Conservation (phyloP, 2,113 vertebrate species). For the Geococcyx californianus region DNA sequence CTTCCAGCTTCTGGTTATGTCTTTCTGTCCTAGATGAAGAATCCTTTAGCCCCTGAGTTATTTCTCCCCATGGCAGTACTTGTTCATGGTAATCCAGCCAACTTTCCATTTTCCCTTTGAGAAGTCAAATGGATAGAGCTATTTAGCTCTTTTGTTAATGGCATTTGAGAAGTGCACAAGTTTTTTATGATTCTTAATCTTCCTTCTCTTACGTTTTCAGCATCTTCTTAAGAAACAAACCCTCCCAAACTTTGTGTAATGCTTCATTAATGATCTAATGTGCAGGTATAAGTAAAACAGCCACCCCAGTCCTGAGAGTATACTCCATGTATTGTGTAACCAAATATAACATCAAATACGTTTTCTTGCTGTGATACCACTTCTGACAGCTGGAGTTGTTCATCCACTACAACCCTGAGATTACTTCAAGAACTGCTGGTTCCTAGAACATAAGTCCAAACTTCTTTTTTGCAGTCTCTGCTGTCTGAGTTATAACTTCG, state of each 20-base stretch:
- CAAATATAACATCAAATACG: neutral
- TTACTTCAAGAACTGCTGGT: neutral
- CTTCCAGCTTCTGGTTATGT: neutral
- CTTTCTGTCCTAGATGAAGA: neutral
- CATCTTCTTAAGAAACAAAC: neutral
- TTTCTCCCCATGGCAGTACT: neutral
- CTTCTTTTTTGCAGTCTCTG: neutral
- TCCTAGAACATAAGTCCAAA: neutral
- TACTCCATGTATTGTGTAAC: neutral
- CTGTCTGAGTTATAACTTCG: neutral
- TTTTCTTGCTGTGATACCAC: neutral
- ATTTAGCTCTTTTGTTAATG: neutral
- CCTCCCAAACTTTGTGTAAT: neutral
- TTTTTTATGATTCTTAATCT: neutral
- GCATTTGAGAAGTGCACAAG: neutral
- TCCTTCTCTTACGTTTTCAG: neutral
- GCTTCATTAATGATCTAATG: neutral
- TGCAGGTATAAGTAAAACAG: neutral
- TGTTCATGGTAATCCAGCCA: neutral
- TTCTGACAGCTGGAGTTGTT: neutral
- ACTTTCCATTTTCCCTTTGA: neutral
- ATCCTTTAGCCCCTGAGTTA: neutral
- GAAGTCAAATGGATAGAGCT: neutral
- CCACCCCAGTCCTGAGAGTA: neutral
- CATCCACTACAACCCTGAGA: neutral